Base-by-base conservation (phyloP, 2,888 invertebrate species). In the Mystacides longicornis region DNA sequence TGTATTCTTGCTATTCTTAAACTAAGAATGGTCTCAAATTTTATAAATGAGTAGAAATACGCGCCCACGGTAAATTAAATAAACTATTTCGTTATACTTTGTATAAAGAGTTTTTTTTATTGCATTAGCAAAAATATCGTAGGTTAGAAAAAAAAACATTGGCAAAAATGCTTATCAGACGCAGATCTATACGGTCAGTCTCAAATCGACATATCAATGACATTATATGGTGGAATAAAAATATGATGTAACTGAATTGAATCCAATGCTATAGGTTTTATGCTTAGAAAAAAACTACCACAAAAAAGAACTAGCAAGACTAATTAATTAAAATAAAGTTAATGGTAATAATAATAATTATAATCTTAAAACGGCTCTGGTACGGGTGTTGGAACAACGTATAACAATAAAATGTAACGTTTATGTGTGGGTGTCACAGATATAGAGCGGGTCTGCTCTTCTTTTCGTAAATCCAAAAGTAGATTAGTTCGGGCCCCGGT, bases 391-490 rank as follows among this genome's bases (percentile, higher is more conserved):
- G 14, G 22, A 16, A 46, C 20, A 21, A 21, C 46, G 19, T 43
- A 7, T 43, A 56, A 53, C 52, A 58, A 58, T 58, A 60, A 60
- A 60, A 60, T 56, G 54, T 56, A 58, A 60, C 55, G 52, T 56
- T 60, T 60, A 60, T 58, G 58, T 51, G 58, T 56, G 50, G 60
- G 58, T 58, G 60, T 58, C 58, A 58, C 43, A 56, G 58, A 58
- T 60, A 58, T 58, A 55, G 60, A 56, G 49, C 54, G 52, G 52
- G 58, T 55, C 53, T 54, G 54, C 49, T 55, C 51, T 49, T 55
- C 46, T 46, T 48, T 49, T 54, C 42, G 23, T 55, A 23, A 27
- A 19, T 27, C 37, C 37, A 37, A 37, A 37, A 37, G 37, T 37
- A 37, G 37, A n/a, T 37, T 37, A 11, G 14, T 37, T 37, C 14